Percentiles rank a stretch among this genome's conserved stretches.
Conservation (phyloP, 2,797 vertebrate genomes). For the Poliocrania exsul region DNA sequence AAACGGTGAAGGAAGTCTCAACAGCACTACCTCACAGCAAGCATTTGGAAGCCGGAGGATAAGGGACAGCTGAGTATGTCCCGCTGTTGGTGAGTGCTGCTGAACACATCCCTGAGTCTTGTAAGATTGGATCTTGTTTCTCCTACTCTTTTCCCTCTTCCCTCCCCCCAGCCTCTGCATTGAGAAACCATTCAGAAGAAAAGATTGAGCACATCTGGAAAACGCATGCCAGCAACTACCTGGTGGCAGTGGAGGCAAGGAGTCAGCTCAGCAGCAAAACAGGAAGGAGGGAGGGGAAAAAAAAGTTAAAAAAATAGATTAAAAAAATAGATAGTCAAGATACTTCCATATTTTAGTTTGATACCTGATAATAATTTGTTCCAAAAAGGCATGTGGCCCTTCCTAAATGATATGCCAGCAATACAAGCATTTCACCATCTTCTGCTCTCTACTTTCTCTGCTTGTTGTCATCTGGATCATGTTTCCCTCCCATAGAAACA, state of each 20-base stretch:
- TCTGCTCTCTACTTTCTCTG: background rate
- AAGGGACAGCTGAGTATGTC: background rate
- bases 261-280: background rate
- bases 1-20: background rate
- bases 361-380: background rate
- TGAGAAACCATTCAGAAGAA: background rate
- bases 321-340: background rate
- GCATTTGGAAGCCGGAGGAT: background rate
- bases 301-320: too few species aligned
- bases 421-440: background rate
- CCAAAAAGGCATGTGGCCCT: background rate
- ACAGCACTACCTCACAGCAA: background rate
- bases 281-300: accelerated
- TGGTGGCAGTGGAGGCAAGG: background rate
- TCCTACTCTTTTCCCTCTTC: background rate
- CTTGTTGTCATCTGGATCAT: background rate
- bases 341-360: background rate
- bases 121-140: background rate
- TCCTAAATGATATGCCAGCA: background rate
- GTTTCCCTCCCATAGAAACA: background rate
- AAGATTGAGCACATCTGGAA: background rate
- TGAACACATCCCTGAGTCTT: background rate
- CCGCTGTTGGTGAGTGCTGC: background rate
- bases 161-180: background rate
- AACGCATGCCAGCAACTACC: background rate